Conservation (phyloP, 1,140 invertebrate genomes). For the Rhagoletis pomonella region DNA sequence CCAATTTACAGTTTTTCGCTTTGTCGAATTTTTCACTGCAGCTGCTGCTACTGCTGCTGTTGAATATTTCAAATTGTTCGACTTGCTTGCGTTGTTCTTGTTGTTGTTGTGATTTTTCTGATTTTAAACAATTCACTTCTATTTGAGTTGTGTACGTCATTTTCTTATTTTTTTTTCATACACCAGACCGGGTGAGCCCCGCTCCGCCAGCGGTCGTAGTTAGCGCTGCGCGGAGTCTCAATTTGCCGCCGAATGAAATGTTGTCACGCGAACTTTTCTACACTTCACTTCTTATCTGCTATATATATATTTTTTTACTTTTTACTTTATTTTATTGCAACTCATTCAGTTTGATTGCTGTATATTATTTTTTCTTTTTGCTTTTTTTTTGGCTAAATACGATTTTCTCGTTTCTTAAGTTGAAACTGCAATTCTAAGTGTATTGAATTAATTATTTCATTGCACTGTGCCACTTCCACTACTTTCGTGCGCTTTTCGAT, state of each 20-base stretch:
- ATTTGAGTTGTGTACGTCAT: slow-evolving; percentile 32
- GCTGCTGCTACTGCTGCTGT: not conserved
- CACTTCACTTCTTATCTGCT: not conserved
- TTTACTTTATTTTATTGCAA: slow-evolving; percentile 10
- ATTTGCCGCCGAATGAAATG: slow-evolving; percentile 10
- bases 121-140: slow-evolving; percentile 7
- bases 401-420: slow-evolving; percentile 46
- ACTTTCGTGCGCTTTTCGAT: not conserved
- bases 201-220: not conserved
- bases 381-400: not conserved
- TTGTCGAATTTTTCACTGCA: not conserved
- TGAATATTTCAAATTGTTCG: not conserved
- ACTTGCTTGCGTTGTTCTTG: not conserved
- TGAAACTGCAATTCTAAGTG: slow-evolving; percentile 64
- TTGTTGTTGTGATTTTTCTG: not conserved
- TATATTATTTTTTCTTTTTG: slow-evolving; percentile 8
- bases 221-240: not conserved
- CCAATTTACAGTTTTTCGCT: slow-evolving; percentile 32
- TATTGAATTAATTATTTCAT: slow-evolving; percentile 73
- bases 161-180: not conserved
- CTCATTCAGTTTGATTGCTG: slow-evolving; percentile 13
- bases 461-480: slow-evolving; percentile 54
- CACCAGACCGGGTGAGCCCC: not conserved
- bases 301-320: not conserved
- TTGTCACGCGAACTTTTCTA: slow-evolving; percentile 37